These are phyloP conservation scores for Mesorhabditis spiculigera DNA, from an alignment of 2,888 invertebrate genomes.

Conservation along the genomic window DNA sequence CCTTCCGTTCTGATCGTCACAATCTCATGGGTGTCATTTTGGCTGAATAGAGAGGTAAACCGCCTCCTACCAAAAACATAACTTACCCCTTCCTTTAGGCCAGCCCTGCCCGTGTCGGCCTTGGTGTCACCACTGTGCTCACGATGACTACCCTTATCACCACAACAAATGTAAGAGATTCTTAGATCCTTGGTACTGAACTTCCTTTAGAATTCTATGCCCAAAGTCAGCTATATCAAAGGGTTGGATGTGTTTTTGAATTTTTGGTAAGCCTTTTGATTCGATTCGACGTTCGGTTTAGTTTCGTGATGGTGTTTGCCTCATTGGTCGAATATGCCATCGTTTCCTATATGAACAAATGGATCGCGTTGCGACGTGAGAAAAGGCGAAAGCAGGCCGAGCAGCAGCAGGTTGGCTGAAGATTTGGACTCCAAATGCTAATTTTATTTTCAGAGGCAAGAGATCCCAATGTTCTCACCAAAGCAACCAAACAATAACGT, in stretches of 20 bases:
- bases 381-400: conserved; percentile 38
- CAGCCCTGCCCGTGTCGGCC: conserved; percentile 53
- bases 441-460: conserved; percentile 16
- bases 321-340: conserved; percentile 94
- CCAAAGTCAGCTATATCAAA: conserved; percentile 95
- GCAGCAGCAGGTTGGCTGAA: conserved; percentile 28
- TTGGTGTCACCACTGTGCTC: conserved; percentile 64
- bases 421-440: not conserved
- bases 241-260: conserved; percentile 57
- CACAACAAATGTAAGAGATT: conserved; percentile 64
- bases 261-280: conserved; percentile 41
- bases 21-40: conserved; percentile 58
- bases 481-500: conserved; percentile 33
- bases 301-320: conserved; percentile 65
- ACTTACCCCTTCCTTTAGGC: conserved; percentile 17
- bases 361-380: conserved; percentile 89
- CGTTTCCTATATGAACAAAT: conserved; percentile 94
- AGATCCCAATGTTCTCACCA: conserved; percentile 44
- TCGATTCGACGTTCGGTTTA: conserved; percentile 11
- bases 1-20: conserved; percentile 52
- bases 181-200: not conserved
- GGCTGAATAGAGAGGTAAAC: conserved; percentile 52
- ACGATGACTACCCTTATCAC: conserved; percentile 65
- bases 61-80: not conserved
- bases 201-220: conserved; percentile 66